A percentile compares a stretch with the other conserved stretches of the same genome.
phyloP scores from a whole-genome alignment of 2,797 vertebrate species.

The Parotocinclus haroldoi region DNA sequence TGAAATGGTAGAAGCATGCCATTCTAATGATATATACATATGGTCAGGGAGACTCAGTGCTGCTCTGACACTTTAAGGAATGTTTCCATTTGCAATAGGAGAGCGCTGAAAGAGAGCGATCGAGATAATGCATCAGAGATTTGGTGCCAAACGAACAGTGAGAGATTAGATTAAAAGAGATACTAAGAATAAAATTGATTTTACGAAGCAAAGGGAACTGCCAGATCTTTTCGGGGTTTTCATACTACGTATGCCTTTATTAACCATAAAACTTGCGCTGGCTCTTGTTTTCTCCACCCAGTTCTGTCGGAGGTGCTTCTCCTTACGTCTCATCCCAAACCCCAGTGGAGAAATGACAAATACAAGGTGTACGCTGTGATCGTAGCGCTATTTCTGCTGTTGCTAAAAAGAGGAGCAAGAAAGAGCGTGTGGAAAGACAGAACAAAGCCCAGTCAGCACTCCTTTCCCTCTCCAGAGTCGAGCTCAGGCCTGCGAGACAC shows the following conservation, averaged over 20 bases:
- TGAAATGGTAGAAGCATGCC: slow-evolving; percentile 65
- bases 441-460: slow-evolving; percentile 86
- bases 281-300: neutral
- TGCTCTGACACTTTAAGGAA: slow-evolving; percentile 53
- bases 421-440: slow-evolving; percentile 56
- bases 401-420: slow-evolving; percentile 61
- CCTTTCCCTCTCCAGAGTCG: slow-evolving; percentile 73
- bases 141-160: slow-evolving; percentile 25
- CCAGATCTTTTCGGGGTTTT: slow-evolving; percentile 37
- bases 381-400: slow-evolving; percentile 69
- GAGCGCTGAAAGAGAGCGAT: slow-evolving; percentile 10
- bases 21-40: slow-evolving; percentile 68
- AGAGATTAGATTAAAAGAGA: slow-evolving; percentile 51
- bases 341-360: slow-evolving; percentile 52
- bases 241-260: slow-evolving; percentile 24
- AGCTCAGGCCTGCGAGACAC: slow-evolving; percentile 87
- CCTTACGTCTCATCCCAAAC: slow-evolving; percentile 47
- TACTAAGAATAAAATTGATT: slow-evolving; percentile 1
- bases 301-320: slow-evolving; percentile 38
- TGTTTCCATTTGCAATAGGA: slow-evolving; percentile 65
- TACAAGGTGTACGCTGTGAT: slow-evolving; percentile 60
- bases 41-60: slow-evolving; percentile 57
- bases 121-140: slow-evolving; percentile 30
- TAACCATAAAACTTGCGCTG: slow-evolving; percentile 42
- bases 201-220: neutral